phyloP scores from a whole-genome alignment of 2,797 vertebrate genomes.

The Phyllotis vaccarum region DNA sequence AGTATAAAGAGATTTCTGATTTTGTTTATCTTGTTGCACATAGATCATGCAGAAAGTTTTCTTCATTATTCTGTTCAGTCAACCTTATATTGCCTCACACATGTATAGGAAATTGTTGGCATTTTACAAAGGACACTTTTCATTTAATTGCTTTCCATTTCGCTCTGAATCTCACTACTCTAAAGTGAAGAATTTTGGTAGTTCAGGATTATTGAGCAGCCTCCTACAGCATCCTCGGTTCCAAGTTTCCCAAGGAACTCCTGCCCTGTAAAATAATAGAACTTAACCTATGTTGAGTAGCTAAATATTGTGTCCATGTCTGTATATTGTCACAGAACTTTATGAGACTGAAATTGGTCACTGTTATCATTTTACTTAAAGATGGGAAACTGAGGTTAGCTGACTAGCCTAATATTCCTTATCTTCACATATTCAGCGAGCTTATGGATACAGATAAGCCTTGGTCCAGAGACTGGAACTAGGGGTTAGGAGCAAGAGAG shows the following conservation, averaged over 20 bases:
- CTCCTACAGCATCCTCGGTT: conserved; percentile 22
- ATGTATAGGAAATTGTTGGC: conserved; percentile 61
- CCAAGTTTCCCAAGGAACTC: background rate
- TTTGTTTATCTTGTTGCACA: conserved; percentile 78
- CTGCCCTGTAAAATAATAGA: conserved; percentile 14
- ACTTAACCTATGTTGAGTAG: conserved; percentile 11
- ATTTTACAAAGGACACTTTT: conserved; percentile 61
- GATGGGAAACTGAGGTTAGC: background rate
- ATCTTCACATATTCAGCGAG: background rate
- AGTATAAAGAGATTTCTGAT: conserved; percentile 71
- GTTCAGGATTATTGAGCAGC: conserved; percentile 60
- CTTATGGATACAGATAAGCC: background rate
- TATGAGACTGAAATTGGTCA: background rate
- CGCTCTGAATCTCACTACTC: background rate
- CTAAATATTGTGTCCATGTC: background rate
- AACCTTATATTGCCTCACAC: conserved; percentile 61
- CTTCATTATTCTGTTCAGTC: conserved; percentile 60
- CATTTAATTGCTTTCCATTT: conserved; percentile 59
- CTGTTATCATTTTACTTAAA: conserved; percentile 9
- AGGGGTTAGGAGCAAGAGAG: background rate
- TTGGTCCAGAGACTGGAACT: background rate
- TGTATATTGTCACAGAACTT: conserved; percentile 7
- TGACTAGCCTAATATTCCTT: background rate
- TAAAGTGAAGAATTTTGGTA: conserved; percentile 21
- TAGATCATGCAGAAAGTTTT: conserved; percentile 70